Evolutionary conservation across 1,140 invertebrate species (phyloP).

Genomic region (Drosophila kurseongensis): DNA sequence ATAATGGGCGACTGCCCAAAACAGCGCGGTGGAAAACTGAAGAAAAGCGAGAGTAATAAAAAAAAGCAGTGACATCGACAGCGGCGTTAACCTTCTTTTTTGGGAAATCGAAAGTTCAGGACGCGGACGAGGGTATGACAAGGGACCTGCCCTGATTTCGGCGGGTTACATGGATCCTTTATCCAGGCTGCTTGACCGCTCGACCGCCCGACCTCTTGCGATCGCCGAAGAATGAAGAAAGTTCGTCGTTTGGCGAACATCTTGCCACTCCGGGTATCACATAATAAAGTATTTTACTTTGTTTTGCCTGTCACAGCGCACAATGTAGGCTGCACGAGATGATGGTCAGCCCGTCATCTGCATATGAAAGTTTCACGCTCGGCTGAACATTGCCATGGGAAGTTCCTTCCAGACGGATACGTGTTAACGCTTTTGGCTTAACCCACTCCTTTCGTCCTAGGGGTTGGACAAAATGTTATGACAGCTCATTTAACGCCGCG

Average conservation of each 20-base stretch:
- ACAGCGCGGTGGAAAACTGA: conserved; percentile 12
- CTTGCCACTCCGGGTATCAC: conserved; percentile 14
- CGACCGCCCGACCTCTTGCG: conserved; percentile 6
- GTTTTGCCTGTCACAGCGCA: conserved; percentile 25
- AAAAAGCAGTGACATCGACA: conserved; percentile 14
- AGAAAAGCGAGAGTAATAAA: conserved; percentile 44
- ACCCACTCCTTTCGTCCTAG: conserved; percentile 8
- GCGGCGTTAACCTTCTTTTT: conserved; percentile 26
- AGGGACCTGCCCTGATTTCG: conserved; percentile 29
- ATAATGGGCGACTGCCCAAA: conserved; percentile 29
- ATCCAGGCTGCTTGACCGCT: conserved; percentile 34
- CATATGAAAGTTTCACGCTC: conserved; percentile 56
- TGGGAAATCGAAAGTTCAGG: conserved; percentile 13
- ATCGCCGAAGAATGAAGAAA: not conserved
- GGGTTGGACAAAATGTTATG: conserved; percentile 60
- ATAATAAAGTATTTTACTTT: conserved; percentile 59
- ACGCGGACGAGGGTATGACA: conserved; percentile 39
- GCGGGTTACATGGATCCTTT: conserved; percentile 30
- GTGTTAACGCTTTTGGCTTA: conserved; percentile 56
- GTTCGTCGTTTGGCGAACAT: not conserved
- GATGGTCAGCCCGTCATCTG: conserved; percentile 1
- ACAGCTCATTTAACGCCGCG: conserved; percentile 72
- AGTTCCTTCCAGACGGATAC: conserved; percentile 13
- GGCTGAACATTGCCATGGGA: conserved; percentile 50
- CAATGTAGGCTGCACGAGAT: conserved; percentile 2